These are phyloP conservation scores for Lasioglossum oenotherae DNA, from an alignment of 2,888 invertebrate genomes.

Conservation along the genomic window DNA sequence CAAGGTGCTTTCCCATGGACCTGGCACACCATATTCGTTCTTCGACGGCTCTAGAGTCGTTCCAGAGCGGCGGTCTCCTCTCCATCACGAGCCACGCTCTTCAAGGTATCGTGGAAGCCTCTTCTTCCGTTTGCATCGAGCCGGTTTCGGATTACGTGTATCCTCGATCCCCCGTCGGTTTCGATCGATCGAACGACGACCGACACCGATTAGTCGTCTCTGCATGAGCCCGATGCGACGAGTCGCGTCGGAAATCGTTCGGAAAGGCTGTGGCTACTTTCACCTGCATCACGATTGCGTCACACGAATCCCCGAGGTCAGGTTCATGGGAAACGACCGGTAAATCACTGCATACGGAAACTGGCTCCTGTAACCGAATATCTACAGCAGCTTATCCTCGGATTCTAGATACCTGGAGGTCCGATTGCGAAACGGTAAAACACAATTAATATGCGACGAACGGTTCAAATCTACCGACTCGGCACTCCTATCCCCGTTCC, in stretches of 20 bases:
- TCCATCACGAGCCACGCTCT: slow-evolving; percentile 53
- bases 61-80: slow-evolving; percentile 44
- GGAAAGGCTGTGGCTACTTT: slow-evolving; percentile 49
- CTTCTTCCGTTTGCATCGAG: slow-evolving; percentile 72
- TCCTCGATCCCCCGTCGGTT: slow-evolving; percentile 4
- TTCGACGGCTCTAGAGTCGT: slow-evolving; percentile 49
- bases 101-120: slow-evolving; percentile 57
- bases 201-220: slow-evolving; percentile 28
- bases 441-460: neutral
- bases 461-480: neutral
- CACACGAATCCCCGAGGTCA: slow-evolving; percentile 61
- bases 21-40: slow-evolving; percentile 69
- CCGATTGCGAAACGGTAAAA: neutral
- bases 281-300: slow-evolving; percentile 48
- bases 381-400: neutral
- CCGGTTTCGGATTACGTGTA: slow-evolving; percentile 66
- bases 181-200: slow-evolving; percentile 43
- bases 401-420: neutral
- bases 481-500: neutral
- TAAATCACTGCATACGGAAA: slow-evolving; percentile 4
- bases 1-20: slow-evolving; percentile 71
- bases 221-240: neutral
- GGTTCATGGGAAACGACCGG: slow-evolving; percentile 57
- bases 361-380: slow-evolving; percentile 7
- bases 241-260: slow-evolving; percentile 39